Evolutionary conservation across 2,888 invertebrate genomes (phyloP).

Genomic region (Callimorpha dominula): DNA sequence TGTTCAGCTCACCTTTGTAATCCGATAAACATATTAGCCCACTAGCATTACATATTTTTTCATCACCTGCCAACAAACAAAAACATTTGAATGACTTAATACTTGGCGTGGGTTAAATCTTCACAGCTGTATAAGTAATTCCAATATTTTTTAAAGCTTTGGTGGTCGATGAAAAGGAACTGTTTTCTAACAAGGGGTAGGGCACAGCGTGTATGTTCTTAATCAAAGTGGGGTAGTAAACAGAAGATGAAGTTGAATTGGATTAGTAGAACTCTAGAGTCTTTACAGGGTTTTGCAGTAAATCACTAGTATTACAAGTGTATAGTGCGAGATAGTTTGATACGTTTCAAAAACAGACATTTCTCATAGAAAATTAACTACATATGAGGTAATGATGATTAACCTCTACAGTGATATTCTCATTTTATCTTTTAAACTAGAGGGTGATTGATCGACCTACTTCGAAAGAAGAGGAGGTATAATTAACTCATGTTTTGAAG

Average conservation of each 20-base stretch:
- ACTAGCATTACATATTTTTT: constrained; percentile 87
- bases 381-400: too few relatives aligned
- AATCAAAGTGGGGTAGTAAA: neutral
- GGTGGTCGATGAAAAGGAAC: neutral
- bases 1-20: constrained; percentile 79
- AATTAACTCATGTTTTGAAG: too few relatives aligned
- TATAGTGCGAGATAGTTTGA: neutral
- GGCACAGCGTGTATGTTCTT: neutral
- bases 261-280: neutral
- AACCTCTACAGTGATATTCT: too few relatives aligned
- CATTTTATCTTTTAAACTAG: too few relatives aligned
- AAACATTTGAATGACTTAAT: neutral
- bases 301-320: neutral
- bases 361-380: neutral
- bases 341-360: neutral
- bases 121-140: too few relatives aligned
- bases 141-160: neutral
- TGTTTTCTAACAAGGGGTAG: neutral
- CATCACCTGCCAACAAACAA: constrained; percentile 75
- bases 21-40: constrained; percentile 88
- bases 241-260: neutral
- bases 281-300: neutral
- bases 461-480: too few relatives aligned
- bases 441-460: too few relatives aligned
- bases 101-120: too few relatives aligned